These are phyloP conservation scores for Zaprionus capensis DNA, from an alignment of 1,140 invertebrate genomes.

Conservation along the genomic window DNA sequence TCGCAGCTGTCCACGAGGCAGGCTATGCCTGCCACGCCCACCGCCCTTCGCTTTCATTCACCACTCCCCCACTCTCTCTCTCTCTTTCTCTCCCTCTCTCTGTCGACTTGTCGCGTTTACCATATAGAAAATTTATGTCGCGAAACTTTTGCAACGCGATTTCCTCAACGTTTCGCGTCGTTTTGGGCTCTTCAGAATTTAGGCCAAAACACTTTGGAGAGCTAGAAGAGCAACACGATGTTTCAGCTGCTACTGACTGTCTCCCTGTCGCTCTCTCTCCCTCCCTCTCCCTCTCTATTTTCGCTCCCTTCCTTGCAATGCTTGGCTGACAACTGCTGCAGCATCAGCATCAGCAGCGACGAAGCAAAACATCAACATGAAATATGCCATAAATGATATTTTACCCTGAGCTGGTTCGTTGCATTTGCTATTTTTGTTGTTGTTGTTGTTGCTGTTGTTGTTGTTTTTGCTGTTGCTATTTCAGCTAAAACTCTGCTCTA, in stretches of 20 bases:
- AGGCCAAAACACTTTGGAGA: slow-evolving; percentile 72
- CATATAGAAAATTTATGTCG: slow-evolving; percentile 65
- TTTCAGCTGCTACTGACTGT: slow-evolving; percentile 6
- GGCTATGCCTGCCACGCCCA: not conserved
- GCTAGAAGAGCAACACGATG: slow-evolving; percentile 35
- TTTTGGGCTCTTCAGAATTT: slow-evolving; percentile 64
- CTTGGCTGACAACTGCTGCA: slow-evolving; percentile 11
- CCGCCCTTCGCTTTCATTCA: not conserved
- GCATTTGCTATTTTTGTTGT: not conserved
- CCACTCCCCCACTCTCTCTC: not conserved
- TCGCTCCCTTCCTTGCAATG: not conserved
- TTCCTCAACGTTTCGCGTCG: slow-evolving; percentile 16
- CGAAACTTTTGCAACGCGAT: slow-evolving; percentile 52
- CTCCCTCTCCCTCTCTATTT: not conserved
- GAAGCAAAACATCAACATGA: slow-evolving; percentile 45
- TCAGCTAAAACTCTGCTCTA: slow-evolving; percentile 1
- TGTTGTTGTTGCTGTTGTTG: not conserved
- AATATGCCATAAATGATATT: slow-evolving; percentile 63
- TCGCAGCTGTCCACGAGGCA: slow-evolving; percentile 13
- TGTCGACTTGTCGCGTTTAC: not conserved
- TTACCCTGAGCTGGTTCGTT: slow-evolving; percentile 12
- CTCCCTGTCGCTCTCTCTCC: not conserved
- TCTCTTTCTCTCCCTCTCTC: not conserved
- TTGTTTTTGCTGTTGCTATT: not conserved
- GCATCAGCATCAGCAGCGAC: slow-evolving; percentile 8